Percentiles rank a stretch among this genome's conserved stretches.
These are phyloP conservation scores for Nesoenas mayeri DNA, from an alignment of 2,113 vertebrate genomes.

Conservation along the genomic window DNA sequence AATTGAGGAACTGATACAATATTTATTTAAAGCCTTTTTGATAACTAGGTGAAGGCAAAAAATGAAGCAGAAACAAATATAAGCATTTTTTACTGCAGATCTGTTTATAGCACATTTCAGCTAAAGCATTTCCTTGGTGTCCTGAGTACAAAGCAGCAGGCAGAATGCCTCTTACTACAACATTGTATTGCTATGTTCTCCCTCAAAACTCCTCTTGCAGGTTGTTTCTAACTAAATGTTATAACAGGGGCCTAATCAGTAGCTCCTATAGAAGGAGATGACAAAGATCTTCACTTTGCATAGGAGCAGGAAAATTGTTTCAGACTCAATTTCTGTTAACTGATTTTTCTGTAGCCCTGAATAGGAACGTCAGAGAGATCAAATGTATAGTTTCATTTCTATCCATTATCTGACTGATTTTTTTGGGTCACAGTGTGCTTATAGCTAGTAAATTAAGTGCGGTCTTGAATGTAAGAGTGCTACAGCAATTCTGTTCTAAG, in stretches of 20 bases:
- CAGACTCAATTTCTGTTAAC: not conserved
- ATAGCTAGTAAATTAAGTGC: not conserved
- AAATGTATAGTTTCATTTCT: not conserved
- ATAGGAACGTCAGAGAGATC: not conserved
- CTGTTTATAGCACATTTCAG: not conserved
- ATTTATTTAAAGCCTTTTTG: not conserved
- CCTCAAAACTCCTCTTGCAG: not conserved
- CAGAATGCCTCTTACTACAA: not conserved
- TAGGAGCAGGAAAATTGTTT: not conserved
- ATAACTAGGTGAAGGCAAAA: not conserved
- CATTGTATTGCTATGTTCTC: not conserved
- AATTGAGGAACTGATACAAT: not conserved
- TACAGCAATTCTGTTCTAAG: not conserved
- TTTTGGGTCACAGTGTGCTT: not conserved
- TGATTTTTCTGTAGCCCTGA: not conserved
- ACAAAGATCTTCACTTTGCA: not conserved
- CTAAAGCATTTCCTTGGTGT: not conserved
- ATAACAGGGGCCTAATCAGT: not conserved
- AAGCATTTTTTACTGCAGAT: not conserved
- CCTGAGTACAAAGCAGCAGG: not conserved
- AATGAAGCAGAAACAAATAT: fast-evolving
- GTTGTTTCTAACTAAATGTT: not conserved
- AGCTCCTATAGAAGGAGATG: not conserved
- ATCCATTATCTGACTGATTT: not conserved
- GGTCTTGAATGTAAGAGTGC: not conserved